Percentiles rank a stretch among this genome's conserved stretches.
These are phyloP conservation scores for Nemopilema nomurai DNA, from an alignment of 30 jellyfish, hydroid and myxozoan genomes.

Conservation along the genomic window DNA sequence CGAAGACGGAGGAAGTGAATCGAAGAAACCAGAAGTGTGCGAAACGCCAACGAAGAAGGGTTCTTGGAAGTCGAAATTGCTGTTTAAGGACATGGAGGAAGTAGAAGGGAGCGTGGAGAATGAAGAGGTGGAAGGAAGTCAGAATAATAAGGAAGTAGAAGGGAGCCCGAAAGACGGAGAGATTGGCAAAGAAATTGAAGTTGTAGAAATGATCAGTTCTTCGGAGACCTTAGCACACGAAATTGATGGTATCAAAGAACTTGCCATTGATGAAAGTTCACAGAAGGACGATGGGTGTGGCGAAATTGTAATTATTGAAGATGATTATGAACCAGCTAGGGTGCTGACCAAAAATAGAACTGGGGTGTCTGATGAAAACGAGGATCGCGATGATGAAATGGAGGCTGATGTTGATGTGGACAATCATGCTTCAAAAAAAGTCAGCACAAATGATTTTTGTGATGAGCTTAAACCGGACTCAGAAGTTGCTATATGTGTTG, in stretches of 20 bases:
- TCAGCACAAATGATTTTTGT: too few species aligned
- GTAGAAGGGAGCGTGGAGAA: background rate
- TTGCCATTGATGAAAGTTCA: background rate
- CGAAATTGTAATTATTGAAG: background rate
- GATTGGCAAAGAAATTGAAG: too few species aligned
- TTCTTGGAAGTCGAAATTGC: slow-evolving; percentile 3
- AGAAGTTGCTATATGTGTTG: background rate
- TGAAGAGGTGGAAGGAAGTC: background rate
- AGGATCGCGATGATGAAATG: background rate
- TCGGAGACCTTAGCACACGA: too few species aligned
- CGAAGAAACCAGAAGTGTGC: background rate
- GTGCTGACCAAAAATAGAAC: background rate
- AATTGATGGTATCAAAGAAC: background rate
- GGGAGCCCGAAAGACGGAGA: too few species aligned
- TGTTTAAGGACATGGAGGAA: slow-evolving; percentile 4
- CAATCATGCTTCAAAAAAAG: background rate
- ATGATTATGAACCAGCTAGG: background rate
- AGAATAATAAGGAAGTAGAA: background rate
- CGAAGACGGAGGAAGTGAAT: background rate
- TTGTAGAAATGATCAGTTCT: too few species aligned
- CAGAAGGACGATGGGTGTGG: background rate
- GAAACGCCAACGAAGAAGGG: slow-evolving; percentile 43
- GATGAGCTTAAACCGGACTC: too few species aligned
- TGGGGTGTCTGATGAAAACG: background rate
- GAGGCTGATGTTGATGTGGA: background rate